Evolutionary conservation across 2,113 vertebrate genomes (phyloP).

Genomic region (Syrmaticus mikado): DNA sequence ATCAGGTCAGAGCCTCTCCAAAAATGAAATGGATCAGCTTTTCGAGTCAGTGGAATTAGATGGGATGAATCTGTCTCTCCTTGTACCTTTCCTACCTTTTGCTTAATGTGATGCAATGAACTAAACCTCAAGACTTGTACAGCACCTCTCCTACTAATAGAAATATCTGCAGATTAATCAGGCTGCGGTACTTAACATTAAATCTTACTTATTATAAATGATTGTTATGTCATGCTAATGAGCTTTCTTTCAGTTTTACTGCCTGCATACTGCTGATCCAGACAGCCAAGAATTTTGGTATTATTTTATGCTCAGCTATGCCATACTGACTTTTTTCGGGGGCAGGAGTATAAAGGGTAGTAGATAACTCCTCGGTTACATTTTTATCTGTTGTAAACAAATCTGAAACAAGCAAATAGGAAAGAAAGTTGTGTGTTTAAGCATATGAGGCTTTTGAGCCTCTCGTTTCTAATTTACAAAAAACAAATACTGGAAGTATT

Average conservation of each 20-base stretch:
- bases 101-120: neutral
- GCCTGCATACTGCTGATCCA: neutral
- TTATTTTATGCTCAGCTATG: neutral
- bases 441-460: neutral
- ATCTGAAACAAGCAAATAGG: neutral
- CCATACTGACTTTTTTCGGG: neutral
- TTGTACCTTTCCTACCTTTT: neutral
- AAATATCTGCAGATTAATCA: conserved; percentile 30
- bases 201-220: conserved; percentile 33
- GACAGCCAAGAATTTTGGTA: neutral
- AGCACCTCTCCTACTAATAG: neutral
- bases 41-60: neutral
- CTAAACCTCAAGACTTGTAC: conserved; percentile 28
- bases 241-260: conserved; percentile 39
- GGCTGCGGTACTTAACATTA: conserved; percentile 5
- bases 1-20: neutral
- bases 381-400: neutral
- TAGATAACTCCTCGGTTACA: neutral
- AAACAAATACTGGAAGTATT: neutral
- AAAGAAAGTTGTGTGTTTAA: neutral
- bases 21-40: neutral
- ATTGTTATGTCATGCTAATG: conserved; percentile 21
- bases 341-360: neutral
- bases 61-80: neutral
- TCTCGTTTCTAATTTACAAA: neutral